These are phyloP conservation scores for Ladona fulva DNA, from an alignment of 1,140 invertebrate genomes.

Conservation along the genomic window DNA sequence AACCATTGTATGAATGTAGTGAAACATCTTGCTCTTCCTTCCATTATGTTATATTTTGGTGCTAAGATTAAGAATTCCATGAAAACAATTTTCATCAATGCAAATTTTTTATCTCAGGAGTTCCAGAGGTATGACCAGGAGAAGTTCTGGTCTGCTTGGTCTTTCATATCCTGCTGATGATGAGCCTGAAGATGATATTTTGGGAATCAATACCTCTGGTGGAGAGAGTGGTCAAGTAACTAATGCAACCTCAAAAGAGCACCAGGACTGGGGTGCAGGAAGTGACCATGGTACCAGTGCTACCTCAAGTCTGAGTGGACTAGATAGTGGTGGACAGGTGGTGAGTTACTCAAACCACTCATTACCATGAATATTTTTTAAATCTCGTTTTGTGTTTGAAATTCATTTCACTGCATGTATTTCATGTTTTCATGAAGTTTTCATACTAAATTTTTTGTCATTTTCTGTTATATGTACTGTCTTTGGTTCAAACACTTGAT, in stretches of 20 bases:
- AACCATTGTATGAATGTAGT: no score
- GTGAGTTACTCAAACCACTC: not conserved
- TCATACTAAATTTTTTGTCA: no score
- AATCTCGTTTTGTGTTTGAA: no score
- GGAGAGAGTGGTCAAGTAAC: not conserved
- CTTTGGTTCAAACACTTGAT: no score
- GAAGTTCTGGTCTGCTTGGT: not conserved
- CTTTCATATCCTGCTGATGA: slow-evolving; percentile 1
- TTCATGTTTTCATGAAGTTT: no score
- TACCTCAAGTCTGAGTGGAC: not conserved
- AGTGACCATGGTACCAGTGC: not conserved
- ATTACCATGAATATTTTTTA: no score
- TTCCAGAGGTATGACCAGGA: not conserved
- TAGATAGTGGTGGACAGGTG: not conserved
- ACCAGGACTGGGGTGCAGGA: not conserved
- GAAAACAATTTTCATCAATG: no score
- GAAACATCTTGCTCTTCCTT: no score
- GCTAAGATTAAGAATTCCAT: no score
- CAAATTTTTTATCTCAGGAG: not conserved
- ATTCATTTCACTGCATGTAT: no score
- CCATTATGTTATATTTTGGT: no score
- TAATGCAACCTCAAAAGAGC: not conserved
- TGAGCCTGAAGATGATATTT: not conserved
- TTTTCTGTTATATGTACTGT: no score
- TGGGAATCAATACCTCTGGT: not conserved